These are phyloP conservation scores for Noctua pronuba DNA, from an alignment of 2,888 invertebrate species.

Conservation along the genomic window DNA sequence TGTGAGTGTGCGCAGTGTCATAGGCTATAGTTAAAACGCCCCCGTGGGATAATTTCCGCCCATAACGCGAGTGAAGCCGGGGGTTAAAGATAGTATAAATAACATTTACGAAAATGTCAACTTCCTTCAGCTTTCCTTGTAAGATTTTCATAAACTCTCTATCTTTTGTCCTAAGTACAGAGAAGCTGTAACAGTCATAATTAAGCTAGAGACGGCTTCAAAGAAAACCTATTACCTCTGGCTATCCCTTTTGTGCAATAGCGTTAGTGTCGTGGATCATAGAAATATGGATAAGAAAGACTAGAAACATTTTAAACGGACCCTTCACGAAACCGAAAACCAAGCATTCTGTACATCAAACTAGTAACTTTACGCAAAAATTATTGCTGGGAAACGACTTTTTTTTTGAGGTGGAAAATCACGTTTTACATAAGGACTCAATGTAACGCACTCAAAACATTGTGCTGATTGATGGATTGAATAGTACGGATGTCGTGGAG, in stretches of 20 bases:
- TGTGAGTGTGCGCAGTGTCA: too few species aligned
- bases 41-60: neutral
- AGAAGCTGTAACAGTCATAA: conserved; percentile 26
- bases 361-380: too few species aligned
- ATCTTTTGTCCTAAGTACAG: conserved; percentile 1
- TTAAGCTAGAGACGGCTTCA: conserved; percentile 34
- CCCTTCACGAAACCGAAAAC: too few species aligned
- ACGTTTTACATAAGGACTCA: too few species aligned
- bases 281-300: conserved; percentile 14
- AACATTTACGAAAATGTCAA: neutral
- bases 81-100: neutral
- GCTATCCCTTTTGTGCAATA: conserved; percentile 43
- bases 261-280: conserved; percentile 29
- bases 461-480: too few species aligned
- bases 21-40: neutral
- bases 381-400: too few species aligned
- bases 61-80: neutral
- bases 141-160: conserved; percentile 11
- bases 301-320: too few species aligned
- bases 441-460: too few species aligned
- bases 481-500: too few species aligned
- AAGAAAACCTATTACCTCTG: conserved; percentile 48
- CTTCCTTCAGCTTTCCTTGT: neutral
- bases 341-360: too few species aligned
- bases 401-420: too few species aligned